A percentile compares a stretch with the other conserved stretches of the same genome.
Evolutionary conservation across 2,888 invertebrate species (phyloP).

Genomic region (Pyrrhia umbra): DNA sequence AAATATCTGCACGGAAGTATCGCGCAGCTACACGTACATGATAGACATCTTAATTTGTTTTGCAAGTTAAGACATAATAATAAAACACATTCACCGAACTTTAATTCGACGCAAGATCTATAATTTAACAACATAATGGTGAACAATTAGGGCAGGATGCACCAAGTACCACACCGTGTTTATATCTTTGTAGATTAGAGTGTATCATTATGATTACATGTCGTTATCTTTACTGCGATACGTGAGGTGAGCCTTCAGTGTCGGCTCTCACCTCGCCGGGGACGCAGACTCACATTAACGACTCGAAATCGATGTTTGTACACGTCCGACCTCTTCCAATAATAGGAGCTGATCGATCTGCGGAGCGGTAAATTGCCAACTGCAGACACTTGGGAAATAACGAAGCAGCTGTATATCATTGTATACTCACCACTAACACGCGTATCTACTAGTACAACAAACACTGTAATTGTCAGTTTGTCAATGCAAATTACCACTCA

Average conservation of each 20-base stretch:
- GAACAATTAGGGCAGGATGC: conserved; percentile 56
- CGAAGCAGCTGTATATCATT: conserved; percentile 80
- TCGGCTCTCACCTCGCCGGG: conserved; percentile 81
- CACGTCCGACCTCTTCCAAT: conserved; percentile 89
- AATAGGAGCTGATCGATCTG: conserved; percentile 88
- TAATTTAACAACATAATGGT: conserved; percentile 49
- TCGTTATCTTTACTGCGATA: conserved; percentile 81
- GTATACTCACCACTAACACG: conserved; percentile 69
- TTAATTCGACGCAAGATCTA: conserved; percentile 25
- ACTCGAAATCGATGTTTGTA: conserved; percentile 89
- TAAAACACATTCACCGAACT: conserved; percentile 14
- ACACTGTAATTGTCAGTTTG: conserved; percentile 81
- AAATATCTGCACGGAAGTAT: conserved; percentile 53
- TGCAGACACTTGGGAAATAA: conserved; percentile 84
- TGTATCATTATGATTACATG: conserved; percentile 83
- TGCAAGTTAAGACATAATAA: conserved; percentile 43
- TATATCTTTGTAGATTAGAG: conserved; percentile 69
- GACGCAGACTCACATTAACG: conserved; percentile 84
- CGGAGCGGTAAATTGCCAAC: conserved; percentile 86
- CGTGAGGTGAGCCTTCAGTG: conserved; percentile 85
- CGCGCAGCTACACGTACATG: conserved; percentile 22
- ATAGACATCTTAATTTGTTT: conserved; percentile 48
- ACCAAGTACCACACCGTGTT: conserved; percentile 51
- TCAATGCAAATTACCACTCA: conserved; percentile 70
- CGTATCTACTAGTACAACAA: conserved; percentile 68